phyloP scores from a whole-genome alignment of 2,113 vertebrate genomes.

The Riparia riparia region DNA sequence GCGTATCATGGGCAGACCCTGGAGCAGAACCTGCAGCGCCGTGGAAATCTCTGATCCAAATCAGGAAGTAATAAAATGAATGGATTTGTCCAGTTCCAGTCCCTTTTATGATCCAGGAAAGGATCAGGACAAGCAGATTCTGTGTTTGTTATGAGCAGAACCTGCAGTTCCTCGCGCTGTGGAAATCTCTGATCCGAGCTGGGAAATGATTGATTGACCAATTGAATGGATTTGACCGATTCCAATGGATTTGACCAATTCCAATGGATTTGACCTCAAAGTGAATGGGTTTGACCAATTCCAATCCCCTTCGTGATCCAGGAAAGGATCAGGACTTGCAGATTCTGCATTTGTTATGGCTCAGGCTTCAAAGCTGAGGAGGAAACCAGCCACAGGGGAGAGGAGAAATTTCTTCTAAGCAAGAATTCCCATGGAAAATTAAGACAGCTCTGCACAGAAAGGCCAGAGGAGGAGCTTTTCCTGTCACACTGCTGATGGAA shows the following conservation, averaged over 20 bases:
- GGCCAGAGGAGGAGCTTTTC: background rate
- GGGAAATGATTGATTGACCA: background rate
- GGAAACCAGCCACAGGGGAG: background rate
- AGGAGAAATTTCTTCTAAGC: accelerated
- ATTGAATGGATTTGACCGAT: no score
- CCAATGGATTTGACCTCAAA: background rate
- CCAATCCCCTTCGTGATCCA: background rate
- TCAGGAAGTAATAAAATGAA: no score
- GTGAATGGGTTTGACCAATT: background rate
- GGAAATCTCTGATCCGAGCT: background rate
- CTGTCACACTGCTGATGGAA: background rate
- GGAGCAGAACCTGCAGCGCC: background rate
- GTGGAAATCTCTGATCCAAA: background rate
- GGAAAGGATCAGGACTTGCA: background rate
- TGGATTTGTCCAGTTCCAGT: no score
- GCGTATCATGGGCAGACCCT: accelerated
- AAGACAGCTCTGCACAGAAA: background rate
- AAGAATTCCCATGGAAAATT: background rate
- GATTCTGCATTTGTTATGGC: background rate
- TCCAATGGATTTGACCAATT: no score
- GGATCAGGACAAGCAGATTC: no score
- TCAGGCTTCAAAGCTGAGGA: background rate
- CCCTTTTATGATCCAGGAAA: no score
- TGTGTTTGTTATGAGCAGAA: background rate
- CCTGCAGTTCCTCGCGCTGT: background rate